These are phyloP conservation scores for Beris chalybata DNA, from an alignment of 2,888 invertebrate genomes.

Conservation along the genomic window DNA sequence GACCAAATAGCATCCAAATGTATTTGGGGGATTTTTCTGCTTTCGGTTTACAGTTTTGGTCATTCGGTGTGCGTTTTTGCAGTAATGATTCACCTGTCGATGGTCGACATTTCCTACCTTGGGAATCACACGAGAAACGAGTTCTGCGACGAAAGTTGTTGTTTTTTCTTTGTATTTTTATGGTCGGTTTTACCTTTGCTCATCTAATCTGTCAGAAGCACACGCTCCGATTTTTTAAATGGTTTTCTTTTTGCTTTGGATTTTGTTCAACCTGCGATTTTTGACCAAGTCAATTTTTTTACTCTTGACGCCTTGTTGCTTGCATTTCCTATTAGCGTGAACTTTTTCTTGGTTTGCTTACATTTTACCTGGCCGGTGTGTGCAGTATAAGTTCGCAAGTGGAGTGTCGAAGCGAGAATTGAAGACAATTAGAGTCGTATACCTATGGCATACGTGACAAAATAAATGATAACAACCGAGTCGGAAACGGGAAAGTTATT, in stretches of 20 bases:
- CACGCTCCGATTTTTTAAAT: background rate
- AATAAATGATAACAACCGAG: no score
- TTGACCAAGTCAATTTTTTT: background rate
- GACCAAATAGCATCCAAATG: background rate
- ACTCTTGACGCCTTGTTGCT: background rate
- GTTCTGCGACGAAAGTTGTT: background rate
- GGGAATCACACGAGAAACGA: conserved; percentile 6
- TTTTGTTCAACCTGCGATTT: background rate
- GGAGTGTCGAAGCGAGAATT: no score
- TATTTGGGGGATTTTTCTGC: background rate
- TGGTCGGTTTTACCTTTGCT: background rate
- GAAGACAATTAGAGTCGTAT: no score
- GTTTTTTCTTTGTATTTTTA: background rate
- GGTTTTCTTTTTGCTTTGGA: no score
- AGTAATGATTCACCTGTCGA: background rate
- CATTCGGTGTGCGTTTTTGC: background rate
- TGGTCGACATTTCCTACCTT: background rate
- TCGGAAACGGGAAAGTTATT: no score
- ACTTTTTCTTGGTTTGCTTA: no score
- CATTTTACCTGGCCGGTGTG: no score
- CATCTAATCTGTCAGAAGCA: background rate
- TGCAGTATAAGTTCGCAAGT: no score
- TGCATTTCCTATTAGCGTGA: no score
- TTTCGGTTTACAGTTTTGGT: background rate
- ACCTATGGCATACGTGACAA: no score